Percentiles rank a stretch among this genome's conserved stretches.
Conservation (phyloP, 2,888 invertebrate genomes). For the Steromphala cineraria region DNA sequence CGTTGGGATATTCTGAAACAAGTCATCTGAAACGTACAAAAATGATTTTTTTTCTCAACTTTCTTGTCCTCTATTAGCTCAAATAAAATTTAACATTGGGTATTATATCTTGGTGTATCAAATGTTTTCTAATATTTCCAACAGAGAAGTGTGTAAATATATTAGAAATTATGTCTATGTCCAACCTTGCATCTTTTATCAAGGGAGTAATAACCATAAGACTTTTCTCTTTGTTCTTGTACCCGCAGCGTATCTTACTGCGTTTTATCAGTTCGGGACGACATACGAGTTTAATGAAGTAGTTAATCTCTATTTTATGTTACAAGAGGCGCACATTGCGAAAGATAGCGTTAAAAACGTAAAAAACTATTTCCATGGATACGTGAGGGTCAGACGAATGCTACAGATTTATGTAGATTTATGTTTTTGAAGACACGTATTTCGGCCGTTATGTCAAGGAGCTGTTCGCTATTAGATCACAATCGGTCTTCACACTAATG, state of each 20-base stretch:
- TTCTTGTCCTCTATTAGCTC: no score
- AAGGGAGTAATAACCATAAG: background rate
- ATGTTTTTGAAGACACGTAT: constrained; percentile 1
- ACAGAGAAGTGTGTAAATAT: no score
- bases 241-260: background rate
- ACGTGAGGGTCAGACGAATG: background rate
- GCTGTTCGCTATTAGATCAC: background rate
- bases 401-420: constrained; percentile 16
- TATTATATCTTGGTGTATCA: no score
- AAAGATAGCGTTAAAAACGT: background rate
- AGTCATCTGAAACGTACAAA: no score
- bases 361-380: background rate
- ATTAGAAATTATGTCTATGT: no score
- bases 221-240: background rate
- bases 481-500: background rate
- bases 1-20: no score
- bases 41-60: no score
- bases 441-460: background rate
- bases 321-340: background rate
- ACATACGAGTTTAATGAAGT: background rate
- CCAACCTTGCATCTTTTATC: background rate
- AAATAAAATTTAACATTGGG: no score
- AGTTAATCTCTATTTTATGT: background rate
- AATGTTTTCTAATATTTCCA: no score
- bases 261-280: background rate